These are phyloP conservation scores for Microtus pennsylvanicus DNA, from an alignment of 2,113 vertebrate genomes.

Conservation along the genomic window DNA sequence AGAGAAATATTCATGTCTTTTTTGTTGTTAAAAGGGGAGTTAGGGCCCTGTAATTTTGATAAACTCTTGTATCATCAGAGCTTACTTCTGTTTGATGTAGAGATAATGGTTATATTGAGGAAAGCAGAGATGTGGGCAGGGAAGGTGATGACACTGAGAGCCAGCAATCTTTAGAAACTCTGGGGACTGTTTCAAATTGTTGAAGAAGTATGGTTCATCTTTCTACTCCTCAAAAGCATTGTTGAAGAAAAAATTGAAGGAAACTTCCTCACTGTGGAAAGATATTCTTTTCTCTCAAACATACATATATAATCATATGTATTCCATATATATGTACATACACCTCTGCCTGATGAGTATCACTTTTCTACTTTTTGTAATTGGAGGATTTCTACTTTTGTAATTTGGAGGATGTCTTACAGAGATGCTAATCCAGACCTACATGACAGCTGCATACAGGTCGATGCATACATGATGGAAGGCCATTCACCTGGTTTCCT, in stretches of 20 bases:
- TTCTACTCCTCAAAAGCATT: background rate
- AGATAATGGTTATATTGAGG: background rate
- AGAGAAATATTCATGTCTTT: background rate
- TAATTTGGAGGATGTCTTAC: no score
- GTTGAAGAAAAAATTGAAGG: background rate
- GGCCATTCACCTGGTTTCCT: no score
- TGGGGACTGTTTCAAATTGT: background rate
- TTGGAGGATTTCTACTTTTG: no score
- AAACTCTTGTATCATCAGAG: background rate
- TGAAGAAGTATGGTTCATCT: background rate
- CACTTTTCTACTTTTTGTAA: background rate
- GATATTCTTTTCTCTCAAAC: background rate
- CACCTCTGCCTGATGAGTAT: background rate
- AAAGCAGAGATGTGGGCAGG: background rate
- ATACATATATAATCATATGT: background rate
- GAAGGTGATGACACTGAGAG: background rate
- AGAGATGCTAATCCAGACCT: no score
- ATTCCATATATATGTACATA: background rate
- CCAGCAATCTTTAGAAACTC: background rate
- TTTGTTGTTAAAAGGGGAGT: background rate
- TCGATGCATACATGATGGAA: no score
- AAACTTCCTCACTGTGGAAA: background rate
- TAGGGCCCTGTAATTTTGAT: background rate
- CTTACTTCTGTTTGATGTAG: background rate
- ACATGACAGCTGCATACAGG: no score